A percentile compares a stretch with the other conserved stretches of the same genome.
Conservation (phyloP, 2,797 vertebrate genomes). For the Acanthurus lineatus region DNA sequence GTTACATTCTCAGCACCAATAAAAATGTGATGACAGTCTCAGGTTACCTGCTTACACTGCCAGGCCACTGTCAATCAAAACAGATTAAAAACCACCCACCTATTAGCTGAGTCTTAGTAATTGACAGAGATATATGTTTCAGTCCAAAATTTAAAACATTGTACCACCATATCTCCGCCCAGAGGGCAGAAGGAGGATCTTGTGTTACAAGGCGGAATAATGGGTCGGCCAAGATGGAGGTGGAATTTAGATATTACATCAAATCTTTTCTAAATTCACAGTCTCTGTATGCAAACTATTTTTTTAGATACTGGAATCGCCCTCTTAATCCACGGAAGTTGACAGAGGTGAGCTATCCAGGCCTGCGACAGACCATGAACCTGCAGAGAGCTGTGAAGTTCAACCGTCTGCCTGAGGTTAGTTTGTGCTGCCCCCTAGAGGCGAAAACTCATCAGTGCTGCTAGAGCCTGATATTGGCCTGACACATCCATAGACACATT, state of each 20-base stretch:
- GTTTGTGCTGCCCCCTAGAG: constrained; percentile 78
- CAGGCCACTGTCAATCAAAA: neutral
- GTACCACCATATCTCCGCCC: too few relatives aligned
- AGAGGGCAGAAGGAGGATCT: too few relatives aligned
- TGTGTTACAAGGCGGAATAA: too few relatives aligned
- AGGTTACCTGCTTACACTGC: neutral
- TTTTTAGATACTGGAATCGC: constrained; percentile 91
- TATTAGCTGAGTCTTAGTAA: neutral
- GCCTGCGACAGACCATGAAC: constrained; percentile 91
- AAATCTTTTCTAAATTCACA: constrained; percentile 7
- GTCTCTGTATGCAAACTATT: neutral
- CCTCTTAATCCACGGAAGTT: constrained; percentile 93
- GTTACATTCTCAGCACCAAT: neutral
- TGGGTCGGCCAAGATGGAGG: too few relatives aligned
- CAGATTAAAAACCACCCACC: neutral
- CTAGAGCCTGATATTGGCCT: neutral
- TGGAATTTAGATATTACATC: neutral
- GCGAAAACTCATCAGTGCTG: neutral
- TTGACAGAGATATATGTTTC: neutral
- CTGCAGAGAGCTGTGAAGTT: constrained; percentile 93
- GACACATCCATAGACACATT: too few relatives aligned
- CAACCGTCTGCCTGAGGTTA: constrained; percentile 92
- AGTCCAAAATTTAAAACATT: neutral
- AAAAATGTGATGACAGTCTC: neutral
- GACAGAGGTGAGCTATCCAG: constrained; percentile 92